phyloP scores from a whole-genome alignment of 64 coral and sea anemone genomes.

The Astreopora myriophthalma region DNA sequence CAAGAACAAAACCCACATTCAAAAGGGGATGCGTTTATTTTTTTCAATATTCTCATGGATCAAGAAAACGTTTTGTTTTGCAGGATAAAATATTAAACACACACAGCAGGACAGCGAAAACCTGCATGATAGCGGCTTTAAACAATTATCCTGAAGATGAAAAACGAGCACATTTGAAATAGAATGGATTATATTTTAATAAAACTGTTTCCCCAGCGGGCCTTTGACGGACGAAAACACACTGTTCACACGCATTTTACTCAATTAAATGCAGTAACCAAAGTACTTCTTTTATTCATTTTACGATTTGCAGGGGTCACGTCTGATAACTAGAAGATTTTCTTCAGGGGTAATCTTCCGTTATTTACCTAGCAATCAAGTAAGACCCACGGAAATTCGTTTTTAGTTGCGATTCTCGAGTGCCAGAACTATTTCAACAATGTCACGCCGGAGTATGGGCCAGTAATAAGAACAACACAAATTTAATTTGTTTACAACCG shows the following conservation, averaged over 20 bases:
- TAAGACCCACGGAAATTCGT: neutral
- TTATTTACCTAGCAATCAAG: neutral
- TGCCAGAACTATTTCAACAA: constrained; percentile 6
- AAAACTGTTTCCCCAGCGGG: neutral
- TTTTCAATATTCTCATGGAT: neutral
- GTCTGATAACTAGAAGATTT: neutral
- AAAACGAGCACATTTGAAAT: neutral
- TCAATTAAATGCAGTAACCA: neutral
- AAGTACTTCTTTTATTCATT: neutral
- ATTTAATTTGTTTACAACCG: neutral
- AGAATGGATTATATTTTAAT: neutral
- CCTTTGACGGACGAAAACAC: neutral
- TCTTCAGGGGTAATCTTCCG: neutral
- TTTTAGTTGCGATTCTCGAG: neutral
- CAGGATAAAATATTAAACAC: neutral
- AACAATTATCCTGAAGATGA: neutral
- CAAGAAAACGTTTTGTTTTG: neutral
- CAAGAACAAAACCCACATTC: too few species aligned
- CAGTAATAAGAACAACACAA: neutral
- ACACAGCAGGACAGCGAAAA: neutral
- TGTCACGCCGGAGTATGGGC: neutral
- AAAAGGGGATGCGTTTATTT: neutral
- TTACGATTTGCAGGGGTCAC: neutral
- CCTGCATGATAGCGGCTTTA: neutral
- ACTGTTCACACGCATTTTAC: neutral